A percentile compares a stretch with the other conserved stretches of the same genome.
Conservation (phyloP, 2,797 vertebrate species). For the Hyperoplus immaculatus region DNA sequence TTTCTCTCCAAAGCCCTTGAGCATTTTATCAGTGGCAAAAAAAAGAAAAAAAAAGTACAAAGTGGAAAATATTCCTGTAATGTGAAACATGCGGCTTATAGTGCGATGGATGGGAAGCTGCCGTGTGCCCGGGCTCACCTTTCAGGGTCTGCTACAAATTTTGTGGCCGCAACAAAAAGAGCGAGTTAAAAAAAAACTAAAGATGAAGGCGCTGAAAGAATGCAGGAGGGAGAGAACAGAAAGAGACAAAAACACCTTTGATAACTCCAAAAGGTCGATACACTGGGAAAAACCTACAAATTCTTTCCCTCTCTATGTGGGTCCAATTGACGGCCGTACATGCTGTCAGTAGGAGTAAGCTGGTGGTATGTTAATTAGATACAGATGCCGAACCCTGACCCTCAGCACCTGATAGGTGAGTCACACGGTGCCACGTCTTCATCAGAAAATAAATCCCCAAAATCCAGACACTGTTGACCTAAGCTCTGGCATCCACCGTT, state of each 20-base stretch:
- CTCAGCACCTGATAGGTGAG: constrained; percentile 85
- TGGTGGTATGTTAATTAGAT: constrained; percentile 83
- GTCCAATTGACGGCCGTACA: constrained; percentile 64
- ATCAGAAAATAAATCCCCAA: constrained; percentile 43
- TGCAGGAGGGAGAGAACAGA: constrained; percentile 47
- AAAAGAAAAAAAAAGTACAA: constrained; percentile 76
- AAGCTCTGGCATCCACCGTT: constrained; percentile 34
- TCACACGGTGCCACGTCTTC: constrained; percentile 73
- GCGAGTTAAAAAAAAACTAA: constrained; percentile 49
- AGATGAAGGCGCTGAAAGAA: constrained; percentile 66
- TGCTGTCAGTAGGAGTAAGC: constrained; percentile 62
- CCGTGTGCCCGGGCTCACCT: constrained; percentile 58
- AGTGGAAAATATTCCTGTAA: constrained; percentile 84
- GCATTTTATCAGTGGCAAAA: constrained; percentile 78
- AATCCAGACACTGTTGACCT: constrained; percentile 65
- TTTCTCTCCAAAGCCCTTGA: constrained; percentile 54
- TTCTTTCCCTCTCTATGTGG: constrained; percentile 58
- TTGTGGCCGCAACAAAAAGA: constrained; percentile 69
- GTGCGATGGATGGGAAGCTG: constrained; percentile 49
- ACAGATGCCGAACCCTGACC: constrained; percentile 83
- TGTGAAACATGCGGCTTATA: constrained; percentile 81
- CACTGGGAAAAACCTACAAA: constrained; percentile 70
- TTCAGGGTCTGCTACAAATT: constrained; percentile 69
- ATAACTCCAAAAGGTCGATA: constrained; percentile 61
- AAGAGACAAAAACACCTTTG: constrained; percentile 75